These are phyloP conservation scores for Mesorhabditis spiculigera DNA, from an alignment of 2,888 invertebrate genomes.

Conservation along the genomic window DNA sequence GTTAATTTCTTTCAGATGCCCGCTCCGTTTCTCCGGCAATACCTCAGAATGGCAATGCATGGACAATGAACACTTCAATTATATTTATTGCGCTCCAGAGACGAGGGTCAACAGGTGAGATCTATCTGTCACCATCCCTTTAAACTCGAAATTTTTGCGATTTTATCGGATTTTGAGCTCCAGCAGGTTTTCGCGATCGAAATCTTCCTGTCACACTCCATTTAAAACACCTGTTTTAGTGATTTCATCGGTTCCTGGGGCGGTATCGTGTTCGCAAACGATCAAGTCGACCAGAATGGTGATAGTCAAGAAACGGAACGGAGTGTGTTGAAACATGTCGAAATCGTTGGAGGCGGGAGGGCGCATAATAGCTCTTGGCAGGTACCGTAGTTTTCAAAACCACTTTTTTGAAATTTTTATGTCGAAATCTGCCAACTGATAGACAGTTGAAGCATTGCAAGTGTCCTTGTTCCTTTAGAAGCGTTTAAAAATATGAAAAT, in stretches of 20 bases:
- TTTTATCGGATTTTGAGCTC: conserved; percentile 50
- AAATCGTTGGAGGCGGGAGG: conserved; percentile 87
- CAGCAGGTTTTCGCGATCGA: too few relatives aligned
- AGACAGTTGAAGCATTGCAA: too few relatives aligned
- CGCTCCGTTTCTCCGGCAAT: conserved; percentile 44
- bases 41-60: conserved; percentile 69
- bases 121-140: conserved; percentile 5
- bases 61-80: conserved; percentile 80
- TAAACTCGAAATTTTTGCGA: conserved; percentile 58
- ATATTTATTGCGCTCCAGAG: conserved; percentile 77
- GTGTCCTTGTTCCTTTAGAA: too few relatives aligned
- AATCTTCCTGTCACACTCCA: too few relatives aligned
- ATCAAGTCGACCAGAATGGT: conserved; percentile 33
- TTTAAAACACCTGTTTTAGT: conserved; percentile 12
- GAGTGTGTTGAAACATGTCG: conserved; percentile 73
- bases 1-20: conserved; percentile 13
- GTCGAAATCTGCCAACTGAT: too few relatives aligned
- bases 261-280: conserved; percentile 73
- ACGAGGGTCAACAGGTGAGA: conserved; percentile 59
- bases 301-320: conserved; percentile 60
- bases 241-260: conserved; percentile 82
- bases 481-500: too few relatives aligned
- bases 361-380: conserved; percentile 85
- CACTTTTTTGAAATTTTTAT: background rate
- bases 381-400: conserved; percentile 1